Conservation (phyloP, 1,140 invertebrate genomes). For the Drosophila pallidifrons region DNA sequence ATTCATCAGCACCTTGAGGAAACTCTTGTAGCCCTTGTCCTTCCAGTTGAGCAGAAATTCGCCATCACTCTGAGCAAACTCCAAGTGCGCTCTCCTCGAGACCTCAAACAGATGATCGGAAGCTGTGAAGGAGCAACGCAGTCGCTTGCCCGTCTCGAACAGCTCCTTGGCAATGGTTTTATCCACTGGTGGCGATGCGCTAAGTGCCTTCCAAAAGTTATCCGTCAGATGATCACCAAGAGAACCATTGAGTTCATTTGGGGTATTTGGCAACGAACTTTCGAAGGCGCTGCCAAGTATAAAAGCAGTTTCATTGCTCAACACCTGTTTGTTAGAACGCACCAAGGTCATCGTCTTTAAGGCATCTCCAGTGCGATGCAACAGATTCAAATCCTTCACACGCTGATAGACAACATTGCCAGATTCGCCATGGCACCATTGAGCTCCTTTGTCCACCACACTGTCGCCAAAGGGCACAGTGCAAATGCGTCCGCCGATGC, state of each 20-base stretch:
- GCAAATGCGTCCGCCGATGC: conserved; percentile 90
- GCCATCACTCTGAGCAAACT: conserved; percentile 87
- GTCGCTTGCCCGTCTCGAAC: conserved; percentile 84
- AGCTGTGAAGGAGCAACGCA: conserved; percentile 86
- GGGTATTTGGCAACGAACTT: conserved; percentile 24
- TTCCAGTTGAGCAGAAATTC: conserved; percentile 88
- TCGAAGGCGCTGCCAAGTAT: conserved; percentile 41
- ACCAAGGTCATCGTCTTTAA: conserved; percentile 69
- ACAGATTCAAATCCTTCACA: conserved; percentile 87
- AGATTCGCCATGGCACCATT: conserved; percentile 91
- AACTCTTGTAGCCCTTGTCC: conserved; percentile 86
- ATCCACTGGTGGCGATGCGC: conserved; percentile 47
- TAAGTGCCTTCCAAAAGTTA: conserved; percentile 65
- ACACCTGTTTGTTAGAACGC: conserved; percentile 76
- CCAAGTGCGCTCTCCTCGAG: conserved; percentile 85
- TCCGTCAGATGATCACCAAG: conserved; percentile 85
- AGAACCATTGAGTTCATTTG: conserved; percentile 71
- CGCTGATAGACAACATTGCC: conserved; percentile 89
- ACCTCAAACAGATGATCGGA: conserved; percentile 87
- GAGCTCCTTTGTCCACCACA: conserved; percentile 92
- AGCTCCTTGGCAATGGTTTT: conserved; percentile 81
- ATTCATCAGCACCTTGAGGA: conserved; percentile 87
- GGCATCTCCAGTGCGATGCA: conserved; percentile 74
- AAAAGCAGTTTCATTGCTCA: conserved; percentile 59
- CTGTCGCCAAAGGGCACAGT: conserved; percentile 87